Percentiles rank a stretch among this genome's conserved stretches.
Evolutionary conservation across 2,113 vertebrate species (phyloP).

Genomic region (Gallinago paraguaiae): DNA sequence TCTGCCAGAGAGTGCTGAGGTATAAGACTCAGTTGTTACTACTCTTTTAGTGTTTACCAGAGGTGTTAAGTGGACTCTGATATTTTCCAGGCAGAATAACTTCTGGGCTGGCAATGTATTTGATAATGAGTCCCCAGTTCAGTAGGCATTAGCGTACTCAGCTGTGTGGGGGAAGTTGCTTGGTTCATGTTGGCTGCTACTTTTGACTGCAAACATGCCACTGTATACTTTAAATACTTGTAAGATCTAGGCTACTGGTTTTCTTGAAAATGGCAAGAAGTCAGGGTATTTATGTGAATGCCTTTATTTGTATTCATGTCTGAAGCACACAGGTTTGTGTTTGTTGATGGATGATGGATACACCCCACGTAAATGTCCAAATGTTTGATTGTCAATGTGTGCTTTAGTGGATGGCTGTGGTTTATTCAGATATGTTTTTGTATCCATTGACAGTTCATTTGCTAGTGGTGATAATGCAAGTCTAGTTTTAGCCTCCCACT

Average conservation of each 20-base stretch:
- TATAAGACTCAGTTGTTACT: not conserved
- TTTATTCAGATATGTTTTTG: not conserved
- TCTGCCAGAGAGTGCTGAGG: not conserved
- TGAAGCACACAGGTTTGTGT: not conserved
- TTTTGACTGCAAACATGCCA: not conserved
- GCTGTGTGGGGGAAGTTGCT: not conserved
- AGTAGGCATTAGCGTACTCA: not conserved
- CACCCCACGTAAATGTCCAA: not conserved
- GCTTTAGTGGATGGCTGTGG: not conserved
- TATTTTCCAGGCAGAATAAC: not conserved
- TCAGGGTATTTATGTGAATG: not conserved
- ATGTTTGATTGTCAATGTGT: not conserved
- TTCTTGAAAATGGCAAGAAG: not conserved
- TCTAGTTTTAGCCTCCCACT: not conserved
- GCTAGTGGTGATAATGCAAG: not conserved
- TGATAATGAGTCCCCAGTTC: not conserved
- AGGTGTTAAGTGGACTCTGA: not conserved
- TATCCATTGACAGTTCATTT: not conserved
- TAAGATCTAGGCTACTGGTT: not conserved
- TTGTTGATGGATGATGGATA: not conserved
- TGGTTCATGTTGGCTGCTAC: not conserved
- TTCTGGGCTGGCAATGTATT: not conserved
- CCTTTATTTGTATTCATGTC: not conserved
- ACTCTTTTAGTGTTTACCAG: not conserved
- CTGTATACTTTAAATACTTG: not conserved